Evolutionary conservation across 2,113 vertebrate genomes (phyloP), one percentile per base, ranked within the genome.

Genomic region (Larimichthys polyactis): DNA sequence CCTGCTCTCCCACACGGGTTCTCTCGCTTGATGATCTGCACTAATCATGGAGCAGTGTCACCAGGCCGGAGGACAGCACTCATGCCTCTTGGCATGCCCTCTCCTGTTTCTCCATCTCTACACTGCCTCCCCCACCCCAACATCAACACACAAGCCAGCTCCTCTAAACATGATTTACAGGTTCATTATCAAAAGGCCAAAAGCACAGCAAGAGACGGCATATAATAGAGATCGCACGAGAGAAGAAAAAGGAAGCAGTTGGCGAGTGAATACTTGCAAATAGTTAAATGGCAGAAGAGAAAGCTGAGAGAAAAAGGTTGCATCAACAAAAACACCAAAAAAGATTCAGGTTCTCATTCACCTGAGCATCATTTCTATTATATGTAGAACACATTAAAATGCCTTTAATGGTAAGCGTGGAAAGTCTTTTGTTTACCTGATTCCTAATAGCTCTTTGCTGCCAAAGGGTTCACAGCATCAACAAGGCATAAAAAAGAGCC

Each of bases 131-230:
- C 70, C 60, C 36, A 70, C n/a, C 29, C 60, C 19, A 59, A 74
- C 62, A 32, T 59, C 67, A 65, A 79, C 49, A 58, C 44, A 48
- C 22, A 75, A 65, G 64, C 60, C 16, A 0, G 60, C 49, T 52
- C 55, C 72, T 75, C 58, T 80, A 55, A 80, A 71, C 67, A 12
- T 85, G 87, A 88, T 82, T 88, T 87, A 88, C 64, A 40, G 79
- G 85, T 79, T 73, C 51, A 85, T 85, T 88, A 88, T 87, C 68
- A 81, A 79, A 79, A 78, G 65, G 62, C 81, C 72, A 72, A 57
- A 63, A 74, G 74, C 36, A 77, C 62, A 79, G 44, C 69, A 55
- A 79, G 69, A 73, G 40, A 52, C 7, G 0, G 55, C 62, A 59
- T 29, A 69, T 51, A 24, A 59, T n/a, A 67, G 55, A 69, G 29